Conservation (phyloP, 2,888 invertebrate species). For the Empis stercorea region DNA sequence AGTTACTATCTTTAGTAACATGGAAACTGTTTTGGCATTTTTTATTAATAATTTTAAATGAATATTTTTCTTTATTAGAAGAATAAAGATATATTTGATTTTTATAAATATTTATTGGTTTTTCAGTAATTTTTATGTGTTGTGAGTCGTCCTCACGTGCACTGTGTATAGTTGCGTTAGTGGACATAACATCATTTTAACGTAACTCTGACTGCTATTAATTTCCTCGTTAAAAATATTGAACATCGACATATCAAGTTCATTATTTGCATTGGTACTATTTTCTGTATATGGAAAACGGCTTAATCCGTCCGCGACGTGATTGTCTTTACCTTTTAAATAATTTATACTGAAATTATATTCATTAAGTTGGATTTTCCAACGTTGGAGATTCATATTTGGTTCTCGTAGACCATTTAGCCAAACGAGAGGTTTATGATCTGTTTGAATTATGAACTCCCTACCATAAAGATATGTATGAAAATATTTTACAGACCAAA, state of each 20-base stretch:
- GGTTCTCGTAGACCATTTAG: not conserved
- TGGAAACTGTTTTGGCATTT: conserved; percentile 6
- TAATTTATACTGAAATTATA: conserved; percentile 3
- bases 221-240: not conserved
- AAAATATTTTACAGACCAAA: conserved; percentile 5
- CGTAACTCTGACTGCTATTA: not conserved
- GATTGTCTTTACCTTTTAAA: conserved; percentile 4
- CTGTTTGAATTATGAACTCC: conserved; percentile 5
- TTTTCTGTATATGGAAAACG: not conserved
- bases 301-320: conserved; percentile 2
- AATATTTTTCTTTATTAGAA: conserved; percentile 2
- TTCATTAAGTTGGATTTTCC: not conserved
- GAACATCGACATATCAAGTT: not conserved
- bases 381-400: not conserved
- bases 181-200: not conserved
- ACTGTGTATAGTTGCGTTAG: conserved; percentile 4
- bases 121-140: conserved; percentile 4
- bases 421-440: conserved; percentile 8
- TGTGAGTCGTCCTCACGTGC: conserved; percentile 2
- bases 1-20: not conserved
- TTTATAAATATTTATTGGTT: conserved; percentile 7
- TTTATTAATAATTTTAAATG: conserved; percentile 5
- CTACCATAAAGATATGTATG: conserved; percentile 7
- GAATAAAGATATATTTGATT: conserved; percentile 5
- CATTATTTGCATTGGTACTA: not conserved